Base-by-base conservation (phyloP, 2,888 invertebrate genomes). In the Drosophila birchii region DNA sequence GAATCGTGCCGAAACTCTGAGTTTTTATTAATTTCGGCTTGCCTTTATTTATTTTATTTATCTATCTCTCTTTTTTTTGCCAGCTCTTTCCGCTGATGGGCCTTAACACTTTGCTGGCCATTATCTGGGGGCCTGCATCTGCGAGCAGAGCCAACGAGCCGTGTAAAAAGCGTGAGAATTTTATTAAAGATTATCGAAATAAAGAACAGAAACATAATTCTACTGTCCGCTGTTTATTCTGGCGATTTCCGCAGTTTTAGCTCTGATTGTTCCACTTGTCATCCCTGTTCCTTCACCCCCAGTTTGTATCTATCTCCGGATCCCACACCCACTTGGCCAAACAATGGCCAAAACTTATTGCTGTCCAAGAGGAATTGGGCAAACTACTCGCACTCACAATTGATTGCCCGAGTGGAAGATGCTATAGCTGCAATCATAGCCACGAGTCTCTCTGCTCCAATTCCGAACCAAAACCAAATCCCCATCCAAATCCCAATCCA, bases 131-230 rank as follows among this genome's bases (percentile, higher is more conserved):
- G 69, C 68, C 49, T 70, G 81, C 62, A 83, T 79, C 83, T 54
- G 47, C 55, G 53, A 74, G 75, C 74, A 86, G 87, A 78, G 77
- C 74, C 88, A 89, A 78, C 90, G 89, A 90, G 79, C 86, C 91
- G 88, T 90, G 81, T 86, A 90, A 90, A 90, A 77, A 87, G 86
- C 91, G 90, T 90, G 90, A 90, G 90, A 90, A 90, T 86, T 78
- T 78, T 78, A 75, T 82, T 71, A 63, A 54, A 88, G 80, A 88
- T 88, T 79, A 83, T 84, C 76, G 26, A 79, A 71, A 78, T 70
- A 49, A 41, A 66, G 38, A 29, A 47, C 12, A 29, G 47, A 29
- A 47, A 29, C 29, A 47, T 39, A 77, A 78, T 58, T 55, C 36
- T 49, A 59, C 41, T 66, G 53, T 56, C 36, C 26, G 47, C 53